Base-by-base conservation (phyloP, 2,113 vertebrate species). In the Cyanistes caeruleus region DNA sequence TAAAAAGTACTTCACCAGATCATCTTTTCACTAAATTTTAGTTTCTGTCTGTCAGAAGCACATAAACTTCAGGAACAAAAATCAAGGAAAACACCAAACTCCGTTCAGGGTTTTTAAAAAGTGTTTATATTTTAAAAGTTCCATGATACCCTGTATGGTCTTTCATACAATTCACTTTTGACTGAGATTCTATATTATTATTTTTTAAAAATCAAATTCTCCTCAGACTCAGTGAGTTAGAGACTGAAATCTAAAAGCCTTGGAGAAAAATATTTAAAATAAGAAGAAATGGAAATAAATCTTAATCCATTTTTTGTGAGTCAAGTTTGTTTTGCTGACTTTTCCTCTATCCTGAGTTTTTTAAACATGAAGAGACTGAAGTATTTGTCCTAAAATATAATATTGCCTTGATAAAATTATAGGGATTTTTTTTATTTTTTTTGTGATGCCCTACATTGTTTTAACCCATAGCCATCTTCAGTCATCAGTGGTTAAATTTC, bases 191-290 rank as follows among this genome's bases (percentile, higher is more conserved):
- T 64, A 28, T 63, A 70, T 59, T 62, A 62, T 10, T 76, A 16
- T 35, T 76, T 49, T 70, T 77, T 67, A 16, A 0, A 52, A 95
- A 89, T 81, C 31, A 55, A 41, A 77, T 78, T 89, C 13, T 89
- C 19, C 30, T 24, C 16, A 67, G 35, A 60, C 10, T 77, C 72
- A 37, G 31, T 49, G 53, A 48, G 2, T 31, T 79, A 87, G 52
- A 89, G 51, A 84, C 8, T 39, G 31, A 94, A 95, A 96, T 84
- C 25, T 41, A 23, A 96, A 92, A 97, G 63, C 65, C 95, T 90
- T 94, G 80, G 56, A 92, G 68, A 96, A 97, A 97, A 94, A 97
- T 93, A 56, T 96, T 82, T 93, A 79, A 95, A 96, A 93, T 51
- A 80, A 9, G 4, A 76, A 41, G 41, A 67, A n/a, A 52, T 69